Evolutionary conservation across 2,113 vertebrate genomes (phyloP), one percentile per base, ranked within the genome.

Genomic region (Oreochromis niloticus): DNA sequence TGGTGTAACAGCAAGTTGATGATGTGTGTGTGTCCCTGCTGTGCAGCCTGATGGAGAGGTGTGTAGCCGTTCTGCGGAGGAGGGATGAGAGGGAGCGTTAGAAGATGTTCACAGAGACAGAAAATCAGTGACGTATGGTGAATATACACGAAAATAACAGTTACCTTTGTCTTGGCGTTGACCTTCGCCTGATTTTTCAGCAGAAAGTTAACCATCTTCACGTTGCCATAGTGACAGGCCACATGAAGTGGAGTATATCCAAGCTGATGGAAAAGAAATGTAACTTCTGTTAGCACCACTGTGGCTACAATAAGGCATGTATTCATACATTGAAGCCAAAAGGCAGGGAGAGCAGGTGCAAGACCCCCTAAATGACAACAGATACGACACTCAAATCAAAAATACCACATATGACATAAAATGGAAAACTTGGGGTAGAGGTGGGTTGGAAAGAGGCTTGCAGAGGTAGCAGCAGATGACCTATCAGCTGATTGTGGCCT

Each of bases 1-100:
- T 98, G 96, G 91, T 98, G 98, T 9, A 99, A 97, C 85, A 99
- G 96, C 87, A 99, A 93, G 7, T 99, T 99, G 95, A 99, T 99
- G 93, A 99, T 97, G 89, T 99, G 99, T 0, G 99, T 99, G 94
- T 99, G 99, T 52, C 99, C 99, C 94, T 99, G 99, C 91, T 99
- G 99, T 0, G 98, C 97, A 0, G 98, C 98, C 96, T 99, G 99
- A 89, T 99, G 99, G 48, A 99, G 96, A 1, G 98, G 97, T 0
- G 98, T 99, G 91, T 99, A 99, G 50, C 99, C 99, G 1, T 98
- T 99, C 98, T 99, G 96, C n/a, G 61, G 55, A 61, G 27, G 54
- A 9, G 10, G 52, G 13, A 55, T 3, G 41, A 75, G 4, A 86
- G 6, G n/a, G 7, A 14, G 80, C 2, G 8, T 81, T 3, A 43